A percentile compares a stretch with the other conserved stretches of the same genome.
These are phyloP conservation scores for Seira ritae DNA, from an alignment of 2,888 invertebrate genomes.

Conservation along the genomic window DNA sequence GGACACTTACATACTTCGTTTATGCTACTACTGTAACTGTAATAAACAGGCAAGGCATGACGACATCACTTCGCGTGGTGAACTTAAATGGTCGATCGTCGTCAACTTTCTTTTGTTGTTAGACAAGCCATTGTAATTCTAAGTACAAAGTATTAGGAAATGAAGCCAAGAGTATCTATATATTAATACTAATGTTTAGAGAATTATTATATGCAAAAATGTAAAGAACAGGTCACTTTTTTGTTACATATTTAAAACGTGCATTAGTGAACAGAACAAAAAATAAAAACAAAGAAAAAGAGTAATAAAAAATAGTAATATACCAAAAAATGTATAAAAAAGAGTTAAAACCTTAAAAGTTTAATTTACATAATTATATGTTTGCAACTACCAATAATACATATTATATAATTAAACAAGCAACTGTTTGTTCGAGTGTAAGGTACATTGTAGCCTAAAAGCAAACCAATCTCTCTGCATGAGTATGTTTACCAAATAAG, in stretches of 20 bases:
- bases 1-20: no score
- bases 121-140: constrained; percentile 45
- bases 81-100: no score
- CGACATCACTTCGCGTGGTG: no score
- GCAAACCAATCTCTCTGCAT: no score
- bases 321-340: constrained; percentile 43
- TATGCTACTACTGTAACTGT: no score
- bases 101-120: no score
- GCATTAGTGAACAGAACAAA: background rate
- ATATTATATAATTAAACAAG: background rate
- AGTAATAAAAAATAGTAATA: constrained; percentile 42
- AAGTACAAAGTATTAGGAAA: constrained; percentile 55
- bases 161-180: constrained; percentile 56
- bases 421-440: background rate
- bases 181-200: constrained; percentile 12
- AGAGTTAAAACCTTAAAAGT: constrained; percentile 36
- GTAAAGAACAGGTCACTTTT: constrained; percentile 48
- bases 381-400: background rate
- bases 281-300: constrained; percentile 41
- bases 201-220: constrained; percentile 33
- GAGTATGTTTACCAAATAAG: constrained; percentile 48
- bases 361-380: background rate
- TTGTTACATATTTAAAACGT: constrained; percentile 20
- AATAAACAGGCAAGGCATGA: no score
- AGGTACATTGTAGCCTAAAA: no score